Base-by-base conservation (phyloP, 37 sponge, comb jelly and placozoan species). In the Beroe ovata region DNA sequence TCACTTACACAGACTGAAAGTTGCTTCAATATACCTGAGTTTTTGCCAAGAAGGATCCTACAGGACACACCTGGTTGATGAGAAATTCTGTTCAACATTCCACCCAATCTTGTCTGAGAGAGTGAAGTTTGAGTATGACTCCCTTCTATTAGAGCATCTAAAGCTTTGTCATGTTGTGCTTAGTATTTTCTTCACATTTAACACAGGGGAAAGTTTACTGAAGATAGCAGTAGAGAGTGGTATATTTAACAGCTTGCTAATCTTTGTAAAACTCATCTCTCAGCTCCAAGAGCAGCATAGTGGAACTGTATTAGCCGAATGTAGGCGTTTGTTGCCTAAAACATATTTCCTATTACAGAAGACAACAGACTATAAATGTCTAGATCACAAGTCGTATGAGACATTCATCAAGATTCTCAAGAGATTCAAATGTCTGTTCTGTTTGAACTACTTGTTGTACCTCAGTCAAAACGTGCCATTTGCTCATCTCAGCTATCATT, bases 41-140 rank as follows among this genome's bases (percentile, higher is more conserved):
- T 30, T 66, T 30, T 66, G 69, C 35, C 69, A 66, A 66, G 36
- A 66, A 30, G 69, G 69, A 26, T 66, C 69, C 14, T 66, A 66
- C 36, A 66, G 69, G 30, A 66, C 69, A 19, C 32, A 29, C 14
- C 69, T 66, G 14, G 69, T 66, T 33, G 16, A 66, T 37, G 30
- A 30, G 19, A 16, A 26, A 29, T 66, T 66, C 16, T 66, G 69
- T 66, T 11, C 36, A 8, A 66, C 33, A 29, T 30, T 66, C 16
- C 25, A 29, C 8, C 14, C 33, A 11, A 8, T 66, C 34, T 29
- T 66, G 69, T 29, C 25, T 19, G 36, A 32, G 16, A 29, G 35
- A 34, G 16, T 37, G 1, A 1, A 29, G 33, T 26, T 66, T 33
- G 30, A 66, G 25, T 32, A 34, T 34, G 69, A 66, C 25, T 26